These are phyloP conservation scores for Hypothenemus hampei DNA, from an alignment of 1,140 invertebrate genomes.

Conservation along the genomic window DNA sequence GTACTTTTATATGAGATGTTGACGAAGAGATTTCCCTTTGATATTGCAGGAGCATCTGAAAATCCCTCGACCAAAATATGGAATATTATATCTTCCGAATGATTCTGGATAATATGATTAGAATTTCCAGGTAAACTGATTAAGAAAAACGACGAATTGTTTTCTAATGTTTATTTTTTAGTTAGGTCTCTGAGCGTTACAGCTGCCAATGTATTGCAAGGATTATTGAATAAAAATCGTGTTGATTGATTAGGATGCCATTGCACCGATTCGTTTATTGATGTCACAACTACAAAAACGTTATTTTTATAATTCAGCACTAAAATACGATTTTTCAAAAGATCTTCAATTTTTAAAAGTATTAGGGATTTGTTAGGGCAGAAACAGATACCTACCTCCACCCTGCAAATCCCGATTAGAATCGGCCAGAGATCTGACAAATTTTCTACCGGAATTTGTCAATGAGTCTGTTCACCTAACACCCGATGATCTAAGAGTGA, in stretches of 20 bases:
- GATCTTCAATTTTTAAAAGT: conserved; percentile 94
- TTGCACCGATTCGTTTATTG: conserved; percentile 80
- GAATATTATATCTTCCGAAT: conserved; percentile 99
- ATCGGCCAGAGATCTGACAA: conserved; percentile 90
- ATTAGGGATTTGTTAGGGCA: conserved; percentile 97
- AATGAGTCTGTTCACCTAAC: conserved; percentile 96
- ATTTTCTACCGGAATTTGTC: conserved; percentile 99
- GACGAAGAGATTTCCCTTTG: conserved; percentile 96
- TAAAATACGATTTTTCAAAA: background rate
- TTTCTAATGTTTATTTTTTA: background rate
- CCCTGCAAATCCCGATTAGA: conserved; percentile 93
- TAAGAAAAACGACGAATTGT: background rate
- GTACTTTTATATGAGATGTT: conserved; percentile 98
- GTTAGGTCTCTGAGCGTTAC: conserved; percentile 85
- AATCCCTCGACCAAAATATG: conserved; percentile 98
- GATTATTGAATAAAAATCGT: conserved; percentile 99
- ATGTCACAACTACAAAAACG: conserved; percentile 72
- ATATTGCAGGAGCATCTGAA: conserved; percentile 90
- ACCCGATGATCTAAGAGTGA: conserved; percentile 92
- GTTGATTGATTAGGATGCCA: conserved; percentile 90
- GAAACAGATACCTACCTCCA: conserved; percentile 92
- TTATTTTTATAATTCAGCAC: no score
- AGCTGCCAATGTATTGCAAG: conserved; percentile 94
- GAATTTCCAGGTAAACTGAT: conserved; percentile 78
- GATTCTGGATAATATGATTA: conserved; percentile 97